Evolutionary conservation across 1,140 invertebrate species (phyloP).

Genomic region (Drosophila lacertosa): DNA sequence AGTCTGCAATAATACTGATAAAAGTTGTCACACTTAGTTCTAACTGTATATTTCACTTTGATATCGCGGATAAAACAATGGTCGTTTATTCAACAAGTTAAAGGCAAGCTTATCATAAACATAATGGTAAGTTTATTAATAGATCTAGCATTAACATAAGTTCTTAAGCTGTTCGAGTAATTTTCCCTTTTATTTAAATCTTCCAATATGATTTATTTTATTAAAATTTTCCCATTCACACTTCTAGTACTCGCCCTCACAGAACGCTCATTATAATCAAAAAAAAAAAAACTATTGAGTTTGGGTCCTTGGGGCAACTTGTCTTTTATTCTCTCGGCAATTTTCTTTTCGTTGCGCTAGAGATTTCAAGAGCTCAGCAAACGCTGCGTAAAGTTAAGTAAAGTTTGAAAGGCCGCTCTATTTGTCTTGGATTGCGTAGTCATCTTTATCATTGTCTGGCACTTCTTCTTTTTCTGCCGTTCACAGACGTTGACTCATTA

Average conservation of each 20-base stretch:
- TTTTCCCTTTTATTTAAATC: not conserved
- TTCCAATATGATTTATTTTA: not conserved
- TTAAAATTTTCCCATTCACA: not conserved
- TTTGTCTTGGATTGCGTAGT: conserved; percentile 18
- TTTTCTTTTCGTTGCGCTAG: not conserved
- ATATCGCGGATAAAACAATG: no score
- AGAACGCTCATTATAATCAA: not conserved
- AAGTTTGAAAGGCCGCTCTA: conserved; percentile 19
- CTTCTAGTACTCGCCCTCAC: no score
- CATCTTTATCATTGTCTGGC: conserved; percentile 27
- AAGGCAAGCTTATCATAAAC: no score
- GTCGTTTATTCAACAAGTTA: no score
- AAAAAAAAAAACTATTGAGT: not conserved
- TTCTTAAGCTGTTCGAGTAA: no score
- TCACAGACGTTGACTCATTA: conserved; percentile 29
- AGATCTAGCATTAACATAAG: no score
- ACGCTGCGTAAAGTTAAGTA: conserved; percentile 16
- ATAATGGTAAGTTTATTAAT: no score
- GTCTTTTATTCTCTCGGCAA: not conserved
- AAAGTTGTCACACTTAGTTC: no score
- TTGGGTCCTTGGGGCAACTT: not conserved
- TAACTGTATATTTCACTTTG: no score
- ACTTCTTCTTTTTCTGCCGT: conserved; percentile 7
- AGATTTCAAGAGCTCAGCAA: conserved; percentile 31
- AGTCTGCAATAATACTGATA: not conserved